Percentiles rank a stretch among this genome's conserved stretches.
Evolutionary conservation across 1,140 invertebrate species (phyloP).

Genomic region (Acromyrmex heyeri): DNA sequence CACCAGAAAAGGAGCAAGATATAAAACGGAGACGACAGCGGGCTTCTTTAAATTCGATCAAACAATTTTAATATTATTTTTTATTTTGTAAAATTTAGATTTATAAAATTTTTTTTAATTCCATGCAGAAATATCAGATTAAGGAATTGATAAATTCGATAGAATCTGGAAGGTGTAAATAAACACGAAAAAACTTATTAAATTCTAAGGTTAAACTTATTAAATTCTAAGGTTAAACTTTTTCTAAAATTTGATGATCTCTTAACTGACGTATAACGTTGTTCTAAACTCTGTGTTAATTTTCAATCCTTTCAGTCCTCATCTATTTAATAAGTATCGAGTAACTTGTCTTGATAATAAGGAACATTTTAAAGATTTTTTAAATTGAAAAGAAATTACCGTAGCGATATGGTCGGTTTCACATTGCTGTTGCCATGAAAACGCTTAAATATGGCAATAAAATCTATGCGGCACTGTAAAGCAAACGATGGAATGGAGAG

Average conservation of each 20-base stretch:
- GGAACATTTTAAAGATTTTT: not conserved
- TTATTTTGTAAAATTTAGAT: not conserved
- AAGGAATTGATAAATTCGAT: not conserved
- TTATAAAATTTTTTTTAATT: too few relatives aligned
- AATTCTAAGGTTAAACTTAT: not conserved
- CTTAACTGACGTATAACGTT: too few relatives aligned
- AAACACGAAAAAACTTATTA: too few relatives aligned
- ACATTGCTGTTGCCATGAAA: constrained; percentile 68
- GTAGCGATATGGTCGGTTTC: not conserved
- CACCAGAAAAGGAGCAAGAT: constrained; percentile 34
- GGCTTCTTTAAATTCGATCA: not conserved
- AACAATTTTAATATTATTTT: constrained; percentile 1
- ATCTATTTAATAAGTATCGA: not conserved
- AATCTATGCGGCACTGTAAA: constrained; percentile 67
- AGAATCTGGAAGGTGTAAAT: not conserved
- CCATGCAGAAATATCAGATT: not conserved
- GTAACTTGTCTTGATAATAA: not conserved
- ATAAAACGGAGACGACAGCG: not conserved
- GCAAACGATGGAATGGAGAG: constrained; percentile 21
- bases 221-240: not conserved
- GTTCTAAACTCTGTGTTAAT: not conserved
- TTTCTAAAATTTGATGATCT: not conserved
- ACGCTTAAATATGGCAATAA: constrained; percentile 83
- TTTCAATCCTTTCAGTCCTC: not conserved
- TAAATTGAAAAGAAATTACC: constrained; percentile 20